Percentiles rank a stretch among this genome's conserved stretches.
phyloP scores from a whole-genome alignment of 2,113 vertebrate genomes.

The Pongo abelii region DNA sequence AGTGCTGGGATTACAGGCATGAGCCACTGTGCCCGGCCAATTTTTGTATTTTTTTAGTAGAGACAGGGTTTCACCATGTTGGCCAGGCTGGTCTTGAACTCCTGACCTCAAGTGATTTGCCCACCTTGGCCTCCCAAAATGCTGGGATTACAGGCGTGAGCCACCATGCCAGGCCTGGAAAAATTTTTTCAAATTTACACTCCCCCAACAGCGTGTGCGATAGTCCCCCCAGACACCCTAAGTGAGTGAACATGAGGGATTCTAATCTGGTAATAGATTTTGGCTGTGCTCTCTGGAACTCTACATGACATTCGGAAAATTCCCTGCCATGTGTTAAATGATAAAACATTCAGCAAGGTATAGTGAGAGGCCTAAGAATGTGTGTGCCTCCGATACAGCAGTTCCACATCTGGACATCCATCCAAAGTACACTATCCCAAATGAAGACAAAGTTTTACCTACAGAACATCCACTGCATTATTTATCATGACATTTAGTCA shows the following conservation, averaged over 20 bases:
- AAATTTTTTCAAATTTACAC: background rate
- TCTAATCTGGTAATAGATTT: background rate
- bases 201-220: background rate
- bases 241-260: background rate
- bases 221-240: background rate
- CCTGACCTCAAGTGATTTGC: too few species aligned
- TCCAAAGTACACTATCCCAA: background rate
- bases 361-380: background rate
- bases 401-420: background rate
- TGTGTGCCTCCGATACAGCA: background rate
- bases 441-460: slow-evolving; percentile 26
- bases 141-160: too few species aligned
- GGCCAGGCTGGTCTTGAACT: too few species aligned
- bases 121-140: too few species aligned
- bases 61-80: too few species aligned
- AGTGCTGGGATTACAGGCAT: too few species aligned
- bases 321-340: background rate
- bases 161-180: too few species aligned
- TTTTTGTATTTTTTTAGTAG: too few species aligned
- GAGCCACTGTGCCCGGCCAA: too few species aligned
- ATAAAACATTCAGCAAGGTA: background rate
- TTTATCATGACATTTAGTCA: slow-evolving; percentile 42
- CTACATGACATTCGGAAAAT: background rate
- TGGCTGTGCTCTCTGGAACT: background rate
- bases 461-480: background rate